These are phyloP conservation scores for Dyspetes luteomarginatus DNA, from an alignment of 2,888 invertebrate genomes.

Conservation along the genomic window DNA sequence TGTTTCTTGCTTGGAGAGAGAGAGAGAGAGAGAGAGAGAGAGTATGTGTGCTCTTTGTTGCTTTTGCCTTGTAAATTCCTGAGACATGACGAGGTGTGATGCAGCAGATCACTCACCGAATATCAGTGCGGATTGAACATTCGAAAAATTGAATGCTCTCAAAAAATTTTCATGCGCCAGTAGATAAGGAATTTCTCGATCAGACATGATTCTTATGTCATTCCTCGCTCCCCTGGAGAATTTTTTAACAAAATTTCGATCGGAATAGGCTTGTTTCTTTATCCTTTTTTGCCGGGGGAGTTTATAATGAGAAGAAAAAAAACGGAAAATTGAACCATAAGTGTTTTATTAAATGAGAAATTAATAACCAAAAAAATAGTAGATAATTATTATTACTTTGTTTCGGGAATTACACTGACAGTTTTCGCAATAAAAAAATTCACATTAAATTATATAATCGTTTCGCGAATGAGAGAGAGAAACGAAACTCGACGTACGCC, in stretches of 20 bases:
- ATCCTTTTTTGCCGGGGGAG: no score
- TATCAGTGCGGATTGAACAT: constrained; percentile 74
- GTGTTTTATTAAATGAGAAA: no score
- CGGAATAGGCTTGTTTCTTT: no score
- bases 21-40: constrained; percentile 6
- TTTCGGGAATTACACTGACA: not conserved
- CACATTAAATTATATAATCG: not conserved
- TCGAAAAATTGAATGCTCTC: constrained; percentile 47
- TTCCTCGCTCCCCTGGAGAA: not conserved
- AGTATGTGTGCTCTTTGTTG: not conserved
- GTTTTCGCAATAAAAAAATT: constrained; percentile 1
- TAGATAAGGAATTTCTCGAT: constrained; percentile 14
- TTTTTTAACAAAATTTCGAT: not conserved
- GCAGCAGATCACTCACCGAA: constrained; percentile 82
- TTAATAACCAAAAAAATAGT: no score
- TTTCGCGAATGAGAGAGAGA: constrained; percentile 29
- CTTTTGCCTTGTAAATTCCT: not conserved
- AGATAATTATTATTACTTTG: not conserved
- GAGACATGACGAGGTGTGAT: constrained; percentile 47
- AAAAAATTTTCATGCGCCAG: constrained; percentile 2
- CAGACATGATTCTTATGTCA: not conserved
- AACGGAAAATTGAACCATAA: no score
- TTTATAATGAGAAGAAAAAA: no score
- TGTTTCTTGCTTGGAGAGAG: constrained; percentile 76
- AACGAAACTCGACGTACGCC: constrained; percentile 68